Evolutionary conservation across 2,888 invertebrate species (phyloP).

Genomic region (Apotomis turbidana): DNA sequence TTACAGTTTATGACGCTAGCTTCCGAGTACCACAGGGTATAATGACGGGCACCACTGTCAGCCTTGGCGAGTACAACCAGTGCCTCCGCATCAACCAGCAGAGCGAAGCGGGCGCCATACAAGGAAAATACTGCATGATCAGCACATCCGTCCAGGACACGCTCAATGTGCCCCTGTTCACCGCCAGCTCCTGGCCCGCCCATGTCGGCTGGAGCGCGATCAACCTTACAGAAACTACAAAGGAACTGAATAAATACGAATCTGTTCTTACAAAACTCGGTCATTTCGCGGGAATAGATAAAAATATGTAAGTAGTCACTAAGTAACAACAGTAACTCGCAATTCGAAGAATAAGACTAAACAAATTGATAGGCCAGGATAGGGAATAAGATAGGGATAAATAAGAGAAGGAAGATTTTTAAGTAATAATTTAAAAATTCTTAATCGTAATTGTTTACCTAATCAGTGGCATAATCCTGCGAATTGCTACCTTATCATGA

Average conservation of each 20-base stretch:
- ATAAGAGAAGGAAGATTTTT: too few species aligned
- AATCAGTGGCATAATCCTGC: too few species aligned
- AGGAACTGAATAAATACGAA: neutral
- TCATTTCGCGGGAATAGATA: neutral
- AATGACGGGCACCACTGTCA: slow-evolving; percentile 40
- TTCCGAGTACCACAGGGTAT: slow-evolving; percentile 47
- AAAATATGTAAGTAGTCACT: neutral
- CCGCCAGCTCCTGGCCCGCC: neutral
- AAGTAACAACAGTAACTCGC: too few species aligned
- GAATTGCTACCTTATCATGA: too few species aligned
- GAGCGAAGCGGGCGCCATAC: slow-evolving; percentile 32
- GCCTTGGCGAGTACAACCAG: slow-evolving; percentile 48
- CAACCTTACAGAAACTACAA: neutral
- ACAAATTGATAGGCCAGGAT: too few species aligned
- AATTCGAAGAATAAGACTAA: too few species aligned
- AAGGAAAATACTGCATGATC: slow-evolving; percentile 46
- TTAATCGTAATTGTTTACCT: too few species aligned
- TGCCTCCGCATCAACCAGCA: slow-evolving; percentile 43
- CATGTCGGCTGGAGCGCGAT: slow-evolving; percentile 11
- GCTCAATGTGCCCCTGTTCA: slow-evolving; percentile 2
- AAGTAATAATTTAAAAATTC: too few species aligned
- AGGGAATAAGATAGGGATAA: too few species aligned
- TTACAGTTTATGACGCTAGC: slow-evolving; percentile 42
- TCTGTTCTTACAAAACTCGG: too few species aligned
- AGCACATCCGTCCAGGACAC: neutral